A percentile compares a stretch with the other conserved stretches of the same genome.
Conservation (phyloP, 2,888 invertebrate genomes). For the Megastigmus dorsalis region DNA sequence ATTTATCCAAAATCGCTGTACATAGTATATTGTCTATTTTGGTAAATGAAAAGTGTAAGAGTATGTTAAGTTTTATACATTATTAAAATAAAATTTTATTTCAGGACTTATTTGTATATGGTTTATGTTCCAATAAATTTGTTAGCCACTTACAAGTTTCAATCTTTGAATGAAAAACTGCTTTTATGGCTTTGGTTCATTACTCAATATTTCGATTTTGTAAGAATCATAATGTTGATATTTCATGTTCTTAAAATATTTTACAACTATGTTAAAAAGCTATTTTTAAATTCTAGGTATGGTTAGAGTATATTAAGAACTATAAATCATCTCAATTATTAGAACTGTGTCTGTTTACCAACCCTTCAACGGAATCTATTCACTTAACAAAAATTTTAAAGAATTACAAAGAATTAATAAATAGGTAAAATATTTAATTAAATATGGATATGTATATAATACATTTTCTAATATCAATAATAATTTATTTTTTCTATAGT, state of each 20-base stretch:
- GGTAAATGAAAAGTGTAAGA: slow-evolving; percentile 32
- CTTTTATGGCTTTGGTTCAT: slow-evolving; percentile 38
- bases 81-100: slow-evolving; percentile 3
- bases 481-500: slow-evolving; percentile 17
- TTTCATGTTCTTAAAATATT: background rate
- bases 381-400: slow-evolving; percentile 44
- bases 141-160: slow-evolving; percentile 31
- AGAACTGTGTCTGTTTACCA: slow-evolving; percentile 34
- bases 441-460: background rate
- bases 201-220: slow-evolving; percentile 36
- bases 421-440: slow-evolving; percentile 5
- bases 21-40: slow-evolving; percentile 37
- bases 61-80: background rate
- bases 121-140: slow-evolving; percentile 40
- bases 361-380: slow-evolving; percentile 34
- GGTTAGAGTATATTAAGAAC: slow-evolving; percentile 34
- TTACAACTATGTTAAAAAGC: background rate
- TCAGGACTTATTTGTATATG: slow-evolving; percentile 36
- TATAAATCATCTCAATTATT: slow-evolving; percentile 23
- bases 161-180: slow-evolving; percentile 35
- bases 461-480: background rate
- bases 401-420: slow-evolving; percentile 3
- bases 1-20: slow-evolving; percentile 29
- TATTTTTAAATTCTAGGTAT: slow-evolving; percentile 16
- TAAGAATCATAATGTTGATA: slow-evolving; percentile 19